A percentile compares a stretch with the other conserved stretches of the same genome.
Evolutionary conservation across 2,113 vertebrate genomes (phyloP).

Genomic region (Lycocorax pyrrhopterus): DNA sequence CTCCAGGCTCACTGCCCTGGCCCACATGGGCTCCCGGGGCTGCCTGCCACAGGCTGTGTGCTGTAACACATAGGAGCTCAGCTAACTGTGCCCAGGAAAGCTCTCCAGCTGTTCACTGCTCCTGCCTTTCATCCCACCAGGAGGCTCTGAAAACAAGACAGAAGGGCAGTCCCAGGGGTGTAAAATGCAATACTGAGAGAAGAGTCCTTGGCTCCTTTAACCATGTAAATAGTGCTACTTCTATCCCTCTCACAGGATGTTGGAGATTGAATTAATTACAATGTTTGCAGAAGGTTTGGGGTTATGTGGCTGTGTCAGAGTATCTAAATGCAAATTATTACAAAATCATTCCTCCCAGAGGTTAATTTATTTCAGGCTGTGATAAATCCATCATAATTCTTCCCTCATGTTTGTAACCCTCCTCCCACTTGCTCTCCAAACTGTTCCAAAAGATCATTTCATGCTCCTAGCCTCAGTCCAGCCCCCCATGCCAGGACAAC

Average conservation of each 20-base stretch:
- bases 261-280: background rate
- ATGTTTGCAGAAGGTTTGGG: constrained; percentile 20
- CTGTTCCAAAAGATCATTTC: background rate
- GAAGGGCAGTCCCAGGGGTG: background rate
- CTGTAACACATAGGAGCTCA: background rate
- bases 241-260: background rate
- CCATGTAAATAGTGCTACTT: background rate
- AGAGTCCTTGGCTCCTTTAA: background rate
- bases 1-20: background rate
- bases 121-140: background rate
- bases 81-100: background rate
- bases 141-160: background rate
- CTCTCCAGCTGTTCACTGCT: background rate
- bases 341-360: constrained; percentile 31
- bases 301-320: constrained; percentile 36
- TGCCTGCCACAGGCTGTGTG: background rate
- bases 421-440: background rate
- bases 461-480: background rate
- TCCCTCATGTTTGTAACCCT: background rate
- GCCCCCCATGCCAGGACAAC: background rate
- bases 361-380: constrained; percentile 19
- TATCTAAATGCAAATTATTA: constrained; percentile 57
- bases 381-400: constrained; percentile 6
- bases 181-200: background rate
- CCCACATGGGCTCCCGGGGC: background rate